phyloP scores from a whole-genome alignment of 2,113 vertebrate genomes.

The Lepus americanus region DNA sequence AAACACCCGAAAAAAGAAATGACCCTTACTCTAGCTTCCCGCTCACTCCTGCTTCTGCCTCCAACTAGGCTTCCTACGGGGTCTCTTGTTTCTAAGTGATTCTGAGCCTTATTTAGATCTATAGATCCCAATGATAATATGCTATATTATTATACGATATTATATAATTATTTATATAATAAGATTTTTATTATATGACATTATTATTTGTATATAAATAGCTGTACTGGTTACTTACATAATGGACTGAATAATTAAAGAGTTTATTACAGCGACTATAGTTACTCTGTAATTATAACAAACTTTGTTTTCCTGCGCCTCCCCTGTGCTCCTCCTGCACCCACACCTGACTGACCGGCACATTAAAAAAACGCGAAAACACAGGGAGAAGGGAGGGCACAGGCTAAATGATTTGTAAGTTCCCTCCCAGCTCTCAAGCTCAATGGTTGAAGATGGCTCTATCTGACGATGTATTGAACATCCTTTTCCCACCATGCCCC shows the following conservation, averaged over 20 bases:
- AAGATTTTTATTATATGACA: no score
- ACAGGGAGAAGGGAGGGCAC: neutral
- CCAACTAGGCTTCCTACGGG: neutral
- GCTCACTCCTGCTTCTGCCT: neutral
- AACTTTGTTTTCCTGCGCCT: neutral
- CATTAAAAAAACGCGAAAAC: neutral
- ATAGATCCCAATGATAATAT: no score
- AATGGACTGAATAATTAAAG: no score
- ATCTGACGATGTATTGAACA: neutral
- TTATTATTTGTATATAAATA: no score
- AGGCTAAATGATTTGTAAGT: neutral
- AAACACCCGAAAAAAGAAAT: no score
- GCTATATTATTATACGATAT: no score
- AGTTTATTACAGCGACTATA: no score
- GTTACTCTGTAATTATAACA: neutral
- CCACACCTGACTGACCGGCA: neutral
- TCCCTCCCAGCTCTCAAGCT: neutral
- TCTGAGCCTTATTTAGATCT: no score
- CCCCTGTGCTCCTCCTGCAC: neutral
- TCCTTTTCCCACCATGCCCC: neutral
- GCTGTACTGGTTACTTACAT: no score
- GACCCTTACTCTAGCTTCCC: no score
- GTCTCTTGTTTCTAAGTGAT: neutral
- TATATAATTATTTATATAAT: no score
- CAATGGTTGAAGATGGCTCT: neutral